These are phyloP conservation scores for Cottus gobio DNA, from an alignment of 2,113 vertebrate species.

Conservation along the genomic window DNA sequence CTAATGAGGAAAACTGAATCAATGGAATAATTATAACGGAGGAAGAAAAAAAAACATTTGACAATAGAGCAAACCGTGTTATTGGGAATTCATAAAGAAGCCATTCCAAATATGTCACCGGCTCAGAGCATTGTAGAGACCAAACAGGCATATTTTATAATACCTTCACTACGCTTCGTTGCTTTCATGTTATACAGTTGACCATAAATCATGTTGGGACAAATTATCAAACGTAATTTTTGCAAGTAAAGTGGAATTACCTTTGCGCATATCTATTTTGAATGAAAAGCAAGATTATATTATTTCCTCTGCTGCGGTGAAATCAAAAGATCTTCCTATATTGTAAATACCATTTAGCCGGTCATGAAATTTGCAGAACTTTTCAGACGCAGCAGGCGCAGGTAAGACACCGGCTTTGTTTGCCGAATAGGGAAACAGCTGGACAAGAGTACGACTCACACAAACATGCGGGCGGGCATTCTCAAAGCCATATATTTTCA, in stretches of 20 bases:
- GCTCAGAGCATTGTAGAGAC: conserved; percentile 19
- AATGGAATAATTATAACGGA: conserved; percentile 76
- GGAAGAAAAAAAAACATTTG: conserved; percentile 51
- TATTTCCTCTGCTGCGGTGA: neutral
- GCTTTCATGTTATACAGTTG: neutral
- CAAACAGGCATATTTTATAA: neutral
- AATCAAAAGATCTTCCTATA: neutral
- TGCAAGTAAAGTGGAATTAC: neutral
- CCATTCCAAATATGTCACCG: conserved; percentile 53
- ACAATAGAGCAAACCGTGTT: conserved; percentile 66
- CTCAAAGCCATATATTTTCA: conserved; percentile 78
- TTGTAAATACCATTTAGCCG: conserved; percentile 1
- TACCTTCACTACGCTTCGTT: neutral
- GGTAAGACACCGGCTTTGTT: conserved; percentile 40
- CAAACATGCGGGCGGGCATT: conserved; percentile 49
- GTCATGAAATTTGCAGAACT: neutral
- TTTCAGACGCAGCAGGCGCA: conserved; percentile 8
- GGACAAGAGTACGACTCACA: conserved; percentile 23
- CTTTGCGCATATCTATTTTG: neutral
- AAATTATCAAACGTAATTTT: neutral
- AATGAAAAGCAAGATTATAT: neutral
- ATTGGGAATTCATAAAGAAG: conserved; percentile 63
- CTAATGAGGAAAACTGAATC: conserved; percentile 79
- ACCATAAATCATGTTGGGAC: neutral
- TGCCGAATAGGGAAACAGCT: conserved; percentile 22